Evolutionary conservation across 2,797 vertebrate genomes (phyloP), one percentile per base, ranked within the genome.

Genomic region (Stomatorhinus walkeri): DNA sequence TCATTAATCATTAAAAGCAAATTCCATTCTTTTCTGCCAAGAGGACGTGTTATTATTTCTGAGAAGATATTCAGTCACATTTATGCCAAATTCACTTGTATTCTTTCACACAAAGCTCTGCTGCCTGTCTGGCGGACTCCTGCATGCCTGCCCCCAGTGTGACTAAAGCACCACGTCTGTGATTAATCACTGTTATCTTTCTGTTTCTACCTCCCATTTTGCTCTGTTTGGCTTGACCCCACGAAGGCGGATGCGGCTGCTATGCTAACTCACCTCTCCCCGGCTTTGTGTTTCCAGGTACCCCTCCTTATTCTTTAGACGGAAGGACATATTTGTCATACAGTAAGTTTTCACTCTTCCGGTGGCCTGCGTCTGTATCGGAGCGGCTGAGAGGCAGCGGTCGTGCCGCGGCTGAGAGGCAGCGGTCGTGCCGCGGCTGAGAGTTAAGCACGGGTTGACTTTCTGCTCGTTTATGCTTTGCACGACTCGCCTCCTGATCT

Each of bases 321-420:
- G 97, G 94, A 99, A 99, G 95, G 98, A 99, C 95, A 98, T 99
- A 95, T 99, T 98, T 98, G 98, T 99, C 94, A 99, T 99, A 94
- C 98, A 99, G 98, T 99, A 99, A 99, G 98, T 99, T 87, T 89
- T 93, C 76, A 40, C 19, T 19, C 51, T 87, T 87, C 10, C 43
- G 10, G 76, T 81, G 46, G 9, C 81, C 81, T 85, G n/a, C 51
- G 46, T 10, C 46, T 2, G n/a, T 32, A 32, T 32, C 28, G 28
- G 28, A 32, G 28, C 28, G 28, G 28, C 28, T 32, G 28, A 32
- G 28, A 32, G 28, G 28, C 28, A 32, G 28, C 28, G 1, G 28
- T 32, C 28, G 28, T 32, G 28, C 36, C n/a, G 76, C 4, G 1
- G 64, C 12, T 0, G 12, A 16, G 28, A 46, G 76, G 28, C 28